phyloP scores from a whole-genome alignment of 1,140 invertebrate genomes.

The Aphaenogaster rudis region DNA sequence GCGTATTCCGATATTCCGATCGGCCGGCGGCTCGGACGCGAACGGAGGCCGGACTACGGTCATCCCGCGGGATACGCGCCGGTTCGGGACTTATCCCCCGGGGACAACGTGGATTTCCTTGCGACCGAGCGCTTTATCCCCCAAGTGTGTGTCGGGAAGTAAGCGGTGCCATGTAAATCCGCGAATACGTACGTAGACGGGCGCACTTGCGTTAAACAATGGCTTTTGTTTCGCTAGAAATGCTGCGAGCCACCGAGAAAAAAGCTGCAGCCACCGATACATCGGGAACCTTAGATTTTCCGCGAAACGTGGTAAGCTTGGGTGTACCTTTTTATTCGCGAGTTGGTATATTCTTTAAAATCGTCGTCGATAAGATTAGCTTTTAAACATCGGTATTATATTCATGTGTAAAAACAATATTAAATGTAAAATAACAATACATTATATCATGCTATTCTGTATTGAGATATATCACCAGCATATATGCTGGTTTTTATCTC shows the following conservation, averaged over 20 bases:
- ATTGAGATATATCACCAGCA: background rate
- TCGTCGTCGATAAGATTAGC: conserved; percentile 27
- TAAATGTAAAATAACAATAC: background rate
- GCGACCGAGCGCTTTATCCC: conserved; percentile 77
- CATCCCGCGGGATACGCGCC: conserved; percentile 73
- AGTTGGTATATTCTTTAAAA: conserved; percentile 9
- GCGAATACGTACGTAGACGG: conserved; percentile 72
- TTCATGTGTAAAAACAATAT: background rate
- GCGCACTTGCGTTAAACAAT: conserved; percentile 73
- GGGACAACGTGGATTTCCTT: conserved; percentile 44
- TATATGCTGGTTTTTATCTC: background rate
- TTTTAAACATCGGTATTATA: background rate
- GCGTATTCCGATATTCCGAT: conserved; percentile 79
- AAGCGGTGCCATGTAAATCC: conserved; percentile 72
- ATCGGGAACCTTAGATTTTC: conserved; percentile 53
- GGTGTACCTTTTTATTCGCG: background rate
- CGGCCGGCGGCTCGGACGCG: conserved; percentile 17
- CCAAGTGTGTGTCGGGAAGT: conserved; percentile 35
- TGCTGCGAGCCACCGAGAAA: background rate
- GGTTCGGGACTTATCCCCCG: conserved; percentile 64
- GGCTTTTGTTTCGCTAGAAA: conserved; percentile 72
- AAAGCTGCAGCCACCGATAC: conserved; percentile 22
- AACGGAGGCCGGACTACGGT: conserved; percentile 71
- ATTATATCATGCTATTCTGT: background rate
- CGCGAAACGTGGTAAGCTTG: background rate